Evolutionary conservation across 2,113 vertebrate genomes (phyloP).

Genomic region (Paramisgurnus dabryanus): DNA sequence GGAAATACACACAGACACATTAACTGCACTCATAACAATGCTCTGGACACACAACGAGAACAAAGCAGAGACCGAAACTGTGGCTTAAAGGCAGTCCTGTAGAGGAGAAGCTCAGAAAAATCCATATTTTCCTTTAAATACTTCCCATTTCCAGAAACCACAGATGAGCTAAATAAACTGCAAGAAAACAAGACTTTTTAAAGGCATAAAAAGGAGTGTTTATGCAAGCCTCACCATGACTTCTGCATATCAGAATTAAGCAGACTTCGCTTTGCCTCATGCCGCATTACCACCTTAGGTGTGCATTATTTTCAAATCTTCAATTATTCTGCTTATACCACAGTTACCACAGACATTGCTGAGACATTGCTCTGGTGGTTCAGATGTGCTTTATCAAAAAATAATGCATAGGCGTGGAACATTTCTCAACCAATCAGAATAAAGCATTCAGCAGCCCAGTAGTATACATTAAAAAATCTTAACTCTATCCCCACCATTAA

Average conservation of each 20-base stretch:
- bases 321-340: no score
- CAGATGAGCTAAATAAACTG: constrained; percentile 27
- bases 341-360: no score
- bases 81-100: constrained; percentile 39
- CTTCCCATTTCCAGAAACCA: constrained; percentile 4
- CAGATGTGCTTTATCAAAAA: no score
- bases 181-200: constrained; percentile 2
- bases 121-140: constrained; percentile 37
- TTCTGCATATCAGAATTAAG: neutral
- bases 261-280: neutral
- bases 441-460: no score
- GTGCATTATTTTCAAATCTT: no score
- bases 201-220: constrained; percentile 18
- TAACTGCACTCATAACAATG: neutral
- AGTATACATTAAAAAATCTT: no score
- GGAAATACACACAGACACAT: neutral
- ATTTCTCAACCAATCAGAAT: no score
- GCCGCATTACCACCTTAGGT: no score
- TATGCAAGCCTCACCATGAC: constrained; percentile 37
- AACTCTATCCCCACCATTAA: no score
- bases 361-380: no score
- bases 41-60: constrained; percentile 21
- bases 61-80: constrained; percentile 2
- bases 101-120: constrained; percentile 43
- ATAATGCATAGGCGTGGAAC: no score